Percentiles rank a stretch among this genome's conserved stretches.
These are phyloP conservation scores for Alethe castanea DNA, from an alignment of 2,113 vertebrate genomes.

Conservation along the genomic window DNA sequence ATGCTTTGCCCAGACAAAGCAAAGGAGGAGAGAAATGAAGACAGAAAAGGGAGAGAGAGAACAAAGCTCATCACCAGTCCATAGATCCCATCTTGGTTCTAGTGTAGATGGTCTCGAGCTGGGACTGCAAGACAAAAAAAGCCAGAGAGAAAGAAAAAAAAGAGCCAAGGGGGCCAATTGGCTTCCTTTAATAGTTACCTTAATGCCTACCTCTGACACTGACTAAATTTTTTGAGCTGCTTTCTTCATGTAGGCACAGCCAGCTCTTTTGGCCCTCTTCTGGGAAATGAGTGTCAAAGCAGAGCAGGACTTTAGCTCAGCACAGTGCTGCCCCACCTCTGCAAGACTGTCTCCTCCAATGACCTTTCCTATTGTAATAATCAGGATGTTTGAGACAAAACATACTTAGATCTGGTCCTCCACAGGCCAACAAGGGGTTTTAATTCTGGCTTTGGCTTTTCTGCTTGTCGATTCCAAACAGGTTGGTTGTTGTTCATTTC, in stretches of 20 bases:
- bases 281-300: not conserved
- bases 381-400: not conserved
- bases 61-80: not conserved
- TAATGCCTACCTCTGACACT: not conserved
- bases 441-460: not conserved
- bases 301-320: not conserved
- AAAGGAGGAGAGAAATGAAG: not conserved
- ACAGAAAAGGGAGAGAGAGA: not conserved
- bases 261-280: not conserved
- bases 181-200: not conserved
- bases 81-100: not conserved
- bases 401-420: not conserved
- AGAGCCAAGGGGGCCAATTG: not conserved
- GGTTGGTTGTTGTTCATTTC: not conserved
- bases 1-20: not conserved
- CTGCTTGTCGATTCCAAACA: not conserved
- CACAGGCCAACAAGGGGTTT: not conserved
- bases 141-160: not conserved
- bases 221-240: not conserved
- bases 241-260: not conserved
- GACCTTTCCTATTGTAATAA: not conserved
- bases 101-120: not conserved
- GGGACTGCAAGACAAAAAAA: not conserved
- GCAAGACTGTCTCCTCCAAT: not conserved
- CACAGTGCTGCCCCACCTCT: not conserved